phyloP scores from a whole-genome alignment of 2,888 invertebrate species.

The Hydraecia micacea region DNA sequence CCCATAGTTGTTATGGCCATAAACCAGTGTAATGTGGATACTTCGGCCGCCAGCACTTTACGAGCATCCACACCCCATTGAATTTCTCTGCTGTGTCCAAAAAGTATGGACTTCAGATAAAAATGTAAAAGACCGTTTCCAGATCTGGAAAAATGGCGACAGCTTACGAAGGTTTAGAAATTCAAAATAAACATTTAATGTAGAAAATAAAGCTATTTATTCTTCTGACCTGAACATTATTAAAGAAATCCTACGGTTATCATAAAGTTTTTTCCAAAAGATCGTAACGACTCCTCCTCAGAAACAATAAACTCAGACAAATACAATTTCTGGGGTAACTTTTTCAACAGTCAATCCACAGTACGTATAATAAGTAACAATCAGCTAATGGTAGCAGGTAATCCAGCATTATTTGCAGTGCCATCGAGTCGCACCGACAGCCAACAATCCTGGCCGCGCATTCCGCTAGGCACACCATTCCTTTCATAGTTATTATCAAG shows the following conservation, averaged over 20 bases:
- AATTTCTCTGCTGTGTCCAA: conserved; percentile 11
- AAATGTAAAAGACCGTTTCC: background rate
- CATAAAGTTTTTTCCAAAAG: background rate
- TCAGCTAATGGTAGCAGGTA: conserved; percentile 82
- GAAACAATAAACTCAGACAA: background rate
- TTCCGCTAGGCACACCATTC: conserved; percentile 30
- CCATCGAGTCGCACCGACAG: conserved; percentile 72
- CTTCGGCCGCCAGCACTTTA: conserved; percentile 32
- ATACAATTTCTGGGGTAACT: background rate
- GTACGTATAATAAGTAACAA: conserved; percentile 64
- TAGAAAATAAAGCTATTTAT: background rate
- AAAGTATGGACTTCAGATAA: conserved; percentile 9
- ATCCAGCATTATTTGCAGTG: conserved; percentile 78
- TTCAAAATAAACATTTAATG: background rate
- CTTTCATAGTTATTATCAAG: conserved; percentile 47
- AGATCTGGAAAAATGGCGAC: background rate
- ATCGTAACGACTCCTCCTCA: background rate
- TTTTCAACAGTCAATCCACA: background rate
- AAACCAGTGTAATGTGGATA: conserved; percentile 44
- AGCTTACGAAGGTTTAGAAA: background rate
- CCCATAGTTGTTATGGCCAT: conserved; percentile 30
- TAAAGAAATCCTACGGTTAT: background rate
- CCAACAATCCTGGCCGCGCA: conserved; percentile 54
- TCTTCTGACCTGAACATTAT: background rate
- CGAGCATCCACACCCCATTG: conserved; percentile 32